A percentile compares a stretch with the other conserved stretches of the same genome.
Evolutionary conservation across 2,888 invertebrate species (phyloP).

Genomic region (Agriotes lineatus): DNA sequence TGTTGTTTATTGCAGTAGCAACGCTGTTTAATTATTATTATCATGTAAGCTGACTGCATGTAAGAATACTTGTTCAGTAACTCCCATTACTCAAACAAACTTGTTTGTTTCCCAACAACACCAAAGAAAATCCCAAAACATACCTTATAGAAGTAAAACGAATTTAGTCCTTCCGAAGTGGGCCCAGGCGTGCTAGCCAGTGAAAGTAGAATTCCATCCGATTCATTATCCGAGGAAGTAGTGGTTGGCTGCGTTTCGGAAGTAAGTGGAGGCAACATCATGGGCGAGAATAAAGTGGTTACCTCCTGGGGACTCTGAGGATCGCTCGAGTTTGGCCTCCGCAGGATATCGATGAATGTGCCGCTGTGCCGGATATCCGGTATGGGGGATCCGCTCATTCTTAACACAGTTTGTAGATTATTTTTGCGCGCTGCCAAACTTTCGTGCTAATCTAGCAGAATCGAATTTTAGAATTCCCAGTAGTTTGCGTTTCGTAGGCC

Average conservation of each 20-base stretch:
- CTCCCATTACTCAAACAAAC: too few species aligned
- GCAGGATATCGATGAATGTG: slow-evolving; percentile 48
- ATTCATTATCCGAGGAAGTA: slow-evolving; percentile 43
- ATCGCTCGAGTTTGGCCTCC: slow-evolving; percentile 49
- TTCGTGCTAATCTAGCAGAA: neutral
- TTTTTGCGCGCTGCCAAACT: slow-evolving; percentile 6
- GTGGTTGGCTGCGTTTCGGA: slow-evolving; percentile 42
- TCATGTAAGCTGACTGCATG: too few species aligned
- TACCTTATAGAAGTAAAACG: slow-evolving; percentile 72
- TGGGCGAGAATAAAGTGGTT: slow-evolving; percentile 48
- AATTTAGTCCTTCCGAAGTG: slow-evolving; percentile 65
- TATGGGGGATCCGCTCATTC: slow-evolving; percentile 52
- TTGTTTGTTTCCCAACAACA: too few species aligned
- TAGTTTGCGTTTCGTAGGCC: neutral
- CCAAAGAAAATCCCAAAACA: slow-evolving; percentile 19
- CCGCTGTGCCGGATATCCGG: slow-evolving; percentile 51
- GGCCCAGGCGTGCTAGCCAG: slow-evolving; percentile 45
- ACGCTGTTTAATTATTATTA: too few species aligned
- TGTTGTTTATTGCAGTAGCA: too few species aligned
- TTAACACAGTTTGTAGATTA: slow-evolving; percentile 39
- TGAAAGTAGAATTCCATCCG: slow-evolving; percentile 44
- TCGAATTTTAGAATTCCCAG: neutral
- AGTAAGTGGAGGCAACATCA: slow-evolving; percentile 45
- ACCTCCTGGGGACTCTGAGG: slow-evolving; percentile 43
- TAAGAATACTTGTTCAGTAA: too few species aligned